phyloP scores from a whole-genome alignment of 2,888 invertebrate species.

The Caenorhabditis drosophilae region DNA sequence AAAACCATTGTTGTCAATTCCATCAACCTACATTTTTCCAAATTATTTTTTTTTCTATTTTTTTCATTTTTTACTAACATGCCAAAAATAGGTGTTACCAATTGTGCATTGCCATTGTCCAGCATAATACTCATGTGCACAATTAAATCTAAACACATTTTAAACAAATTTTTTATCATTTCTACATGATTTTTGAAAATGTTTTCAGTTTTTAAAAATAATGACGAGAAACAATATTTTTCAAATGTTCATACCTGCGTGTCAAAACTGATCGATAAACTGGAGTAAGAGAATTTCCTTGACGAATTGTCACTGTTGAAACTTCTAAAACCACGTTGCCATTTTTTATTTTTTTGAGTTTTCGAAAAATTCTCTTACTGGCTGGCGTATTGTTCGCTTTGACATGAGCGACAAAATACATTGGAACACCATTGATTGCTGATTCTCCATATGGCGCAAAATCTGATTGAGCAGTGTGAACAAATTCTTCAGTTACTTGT shows the following conservation, averaged over 20 bases:
- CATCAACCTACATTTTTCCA: conserved; percentile 55
- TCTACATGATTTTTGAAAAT: neutral
- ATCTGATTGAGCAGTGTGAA: conserved; percentile 40
- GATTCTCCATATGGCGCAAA: conserved; percentile 37
- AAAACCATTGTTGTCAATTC: conserved; percentile 49
- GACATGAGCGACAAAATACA: conserved; percentile 50
- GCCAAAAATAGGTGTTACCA: conserved; percentile 29
- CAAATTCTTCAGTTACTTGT: conserved; percentile 37
- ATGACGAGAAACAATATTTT: neutral
- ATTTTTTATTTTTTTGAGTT: neutral
- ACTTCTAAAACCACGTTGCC: conserved; percentile 30
- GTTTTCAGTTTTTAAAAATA: neutral
- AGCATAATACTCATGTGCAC: conserved; percentile 54
- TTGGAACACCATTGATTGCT: conserved; percentile 30
- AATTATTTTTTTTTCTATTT: neutral
- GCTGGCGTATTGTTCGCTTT: conserved; percentile 33
- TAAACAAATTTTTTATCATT: conserved; percentile 2
- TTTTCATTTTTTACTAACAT: conserved; percentile 12
- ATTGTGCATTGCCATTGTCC: conserved; percentile 51
- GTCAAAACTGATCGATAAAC: conserved; percentile 41
- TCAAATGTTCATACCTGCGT: conserved; percentile 26
- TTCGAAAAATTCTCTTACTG: conserved; percentile 32
- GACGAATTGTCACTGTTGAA: conserved; percentile 42
- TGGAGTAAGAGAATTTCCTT: conserved; percentile 26
- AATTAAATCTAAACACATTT: conserved; percentile 37